Conservation (phyloP, 2,888 invertebrate genomes). For the Frankliniella fusca region DNA sequence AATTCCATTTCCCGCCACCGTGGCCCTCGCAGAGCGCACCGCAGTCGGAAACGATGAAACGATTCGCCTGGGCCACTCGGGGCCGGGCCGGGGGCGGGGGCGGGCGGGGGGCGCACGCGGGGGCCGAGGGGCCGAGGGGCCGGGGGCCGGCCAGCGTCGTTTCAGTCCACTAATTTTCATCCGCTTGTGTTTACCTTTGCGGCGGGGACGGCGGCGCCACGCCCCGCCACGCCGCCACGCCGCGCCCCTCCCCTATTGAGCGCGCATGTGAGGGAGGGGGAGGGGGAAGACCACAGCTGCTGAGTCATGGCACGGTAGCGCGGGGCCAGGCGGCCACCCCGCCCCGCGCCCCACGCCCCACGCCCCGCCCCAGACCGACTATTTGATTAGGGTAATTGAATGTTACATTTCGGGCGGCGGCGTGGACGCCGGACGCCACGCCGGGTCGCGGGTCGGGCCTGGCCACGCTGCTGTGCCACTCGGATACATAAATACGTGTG, state of each 20-base stretch:
- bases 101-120: too few species aligned
- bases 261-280: background rate
- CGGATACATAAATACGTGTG: too few species aligned
- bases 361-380: background rate
- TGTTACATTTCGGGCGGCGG: constrained; percentile 2
- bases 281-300: constrained; percentile 2
- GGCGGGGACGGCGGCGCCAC: background rate
- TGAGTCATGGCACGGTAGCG: background rate
- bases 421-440: background rate
- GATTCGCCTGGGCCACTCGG: too few species aligned
- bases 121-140: too few species aligned
- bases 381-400: constrained; percentile 25
- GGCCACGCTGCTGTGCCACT: background rate
- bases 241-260: background rate
- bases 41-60: background rate
- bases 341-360: too few species aligned
- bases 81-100: background rate
- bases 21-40: background rate
- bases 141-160: background rate
- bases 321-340: background rate
- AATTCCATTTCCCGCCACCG: background rate
- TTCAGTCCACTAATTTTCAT: constrained; percentile 8
- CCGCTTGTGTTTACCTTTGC: background rate
- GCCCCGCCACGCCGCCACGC: background rate
- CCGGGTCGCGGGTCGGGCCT: background rate